Percentiles rank a stretch among this genome's conserved stretches.
phyloP scores from a whole-genome alignment of 2,797 vertebrate genomes.

The Alauda arvensis region DNA sequence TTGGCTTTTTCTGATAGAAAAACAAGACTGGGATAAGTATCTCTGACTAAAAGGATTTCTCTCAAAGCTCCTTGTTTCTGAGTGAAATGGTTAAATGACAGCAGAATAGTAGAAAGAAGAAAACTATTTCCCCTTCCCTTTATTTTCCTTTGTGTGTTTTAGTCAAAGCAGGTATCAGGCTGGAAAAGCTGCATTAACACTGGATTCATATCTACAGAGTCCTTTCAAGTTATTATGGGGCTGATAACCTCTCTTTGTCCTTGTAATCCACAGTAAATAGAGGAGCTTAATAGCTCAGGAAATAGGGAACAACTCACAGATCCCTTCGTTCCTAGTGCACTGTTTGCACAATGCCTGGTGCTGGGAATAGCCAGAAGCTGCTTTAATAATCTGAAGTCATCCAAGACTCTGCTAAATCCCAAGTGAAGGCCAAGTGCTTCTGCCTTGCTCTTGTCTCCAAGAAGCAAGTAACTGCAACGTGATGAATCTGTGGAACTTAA shows the following conservation, averaged over 20 bases:
- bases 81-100: background rate
- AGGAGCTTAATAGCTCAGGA: background rate
- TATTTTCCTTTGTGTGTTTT: background rate
- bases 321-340: rapidly evolving
- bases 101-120: background rate
- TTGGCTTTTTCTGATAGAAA: background rate
- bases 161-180: background rate
- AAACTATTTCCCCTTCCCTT: background rate
- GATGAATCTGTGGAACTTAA: background rate
- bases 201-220: background rate
- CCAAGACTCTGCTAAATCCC: background rate
- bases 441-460: background rate
- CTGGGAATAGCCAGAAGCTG: background rate
- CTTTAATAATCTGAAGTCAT: background rate
- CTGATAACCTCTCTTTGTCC: conserved; percentile 43
- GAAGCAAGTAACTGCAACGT: background rate
- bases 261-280: conserved; percentile 8
- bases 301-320: background rate
- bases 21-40: background rate
- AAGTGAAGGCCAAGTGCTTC: background rate
- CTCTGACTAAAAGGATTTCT: background rate
- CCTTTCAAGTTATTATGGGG: background rate
- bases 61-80: background rate
- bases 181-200: background rate
- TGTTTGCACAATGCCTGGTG: background rate